Evolutionary conservation across 2,797 vertebrate species (phyloP).

Genomic region (Melopsittacus undulatus): DNA sequence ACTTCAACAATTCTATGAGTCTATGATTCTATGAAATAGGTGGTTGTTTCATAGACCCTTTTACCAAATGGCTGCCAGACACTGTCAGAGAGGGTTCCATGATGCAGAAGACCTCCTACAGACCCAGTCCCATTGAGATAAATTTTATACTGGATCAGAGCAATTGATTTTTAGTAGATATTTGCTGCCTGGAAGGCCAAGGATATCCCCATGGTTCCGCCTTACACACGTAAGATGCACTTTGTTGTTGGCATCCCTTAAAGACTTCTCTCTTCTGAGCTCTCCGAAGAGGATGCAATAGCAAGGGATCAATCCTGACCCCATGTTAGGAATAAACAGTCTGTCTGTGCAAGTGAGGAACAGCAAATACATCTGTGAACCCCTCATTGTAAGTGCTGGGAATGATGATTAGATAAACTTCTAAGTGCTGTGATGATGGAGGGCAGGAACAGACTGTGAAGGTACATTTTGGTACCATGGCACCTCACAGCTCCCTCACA

Average conservation of each 20-base stretch:
- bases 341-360: not conserved
- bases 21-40: not conserved
- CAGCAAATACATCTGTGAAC: not conserved
- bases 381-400: not conserved
- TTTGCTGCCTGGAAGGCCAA: not conserved
- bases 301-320: not conserved
- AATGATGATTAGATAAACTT: not conserved
- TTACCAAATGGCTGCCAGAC: fast-evolving
- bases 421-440: not conserved
- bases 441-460: not conserved
- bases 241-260: fast-evolving
- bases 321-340: not conserved
- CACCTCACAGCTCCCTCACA: not conserved
- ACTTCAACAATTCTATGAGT: too few relatives aligned
- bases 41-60: not conserved
- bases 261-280: not conserved
- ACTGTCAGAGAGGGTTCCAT: not conserved
- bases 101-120: not conserved
- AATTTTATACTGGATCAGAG: not conserved
- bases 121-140: not conserved
- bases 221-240: not conserved
- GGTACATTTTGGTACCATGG: not conserved
- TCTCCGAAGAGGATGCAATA: not conserved
- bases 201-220: not conserved
- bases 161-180: not conserved